These are phyloP conservation scores for Xerus rutilus DNA, from an alignment of 2,797 vertebrate species.

Conservation along the genomic window DNA sequence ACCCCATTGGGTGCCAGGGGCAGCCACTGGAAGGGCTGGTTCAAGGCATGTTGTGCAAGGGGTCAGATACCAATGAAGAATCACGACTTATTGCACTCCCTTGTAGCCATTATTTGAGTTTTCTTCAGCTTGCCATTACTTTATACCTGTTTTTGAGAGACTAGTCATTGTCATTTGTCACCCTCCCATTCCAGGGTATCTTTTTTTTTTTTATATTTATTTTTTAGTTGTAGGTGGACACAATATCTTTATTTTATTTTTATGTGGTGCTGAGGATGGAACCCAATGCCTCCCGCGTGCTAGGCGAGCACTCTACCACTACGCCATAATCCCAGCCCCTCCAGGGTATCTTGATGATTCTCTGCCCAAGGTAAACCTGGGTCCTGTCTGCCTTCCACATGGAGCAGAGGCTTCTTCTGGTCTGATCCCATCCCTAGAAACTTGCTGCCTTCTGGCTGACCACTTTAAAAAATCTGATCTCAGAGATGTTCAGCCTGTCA, in stretches of 20 bases:
- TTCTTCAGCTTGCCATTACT: not conserved
- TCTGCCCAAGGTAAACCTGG: not conserved
- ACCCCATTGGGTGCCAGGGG: not conserved
- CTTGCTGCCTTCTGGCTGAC: constrained; percentile 80
- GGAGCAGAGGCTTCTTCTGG: constrained; percentile 65
- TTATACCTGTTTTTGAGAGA: constrained; percentile 53
- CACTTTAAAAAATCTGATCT: constrained; percentile 64
- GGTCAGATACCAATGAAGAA: constrained; percentile 70
- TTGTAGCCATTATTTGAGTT: constrained; percentile 68
- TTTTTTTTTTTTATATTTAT: no score
- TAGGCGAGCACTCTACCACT: no score
- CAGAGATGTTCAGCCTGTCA: constrained; percentile 72
- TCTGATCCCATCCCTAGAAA: constrained; percentile 78
- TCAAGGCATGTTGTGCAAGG: not conserved
- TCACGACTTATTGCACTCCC: constrained; percentile 38
- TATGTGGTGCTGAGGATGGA: no score
- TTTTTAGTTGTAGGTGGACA: no score
- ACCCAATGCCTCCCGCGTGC: no score
- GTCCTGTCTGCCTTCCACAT: constrained; percentile 61
- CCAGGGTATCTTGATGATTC: no score
- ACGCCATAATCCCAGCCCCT: no score
- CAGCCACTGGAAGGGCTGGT: not conserved
- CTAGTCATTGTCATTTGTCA: constrained; percentile 61
- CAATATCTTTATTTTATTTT: no score
- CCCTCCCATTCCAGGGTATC: constrained; percentile 2